A percentile compares a stretch with the other conserved stretches of the same genome.
phyloP scores from a whole-genome alignment of 2,888 invertebrate species.

The Synergus itoensis region DNA sequence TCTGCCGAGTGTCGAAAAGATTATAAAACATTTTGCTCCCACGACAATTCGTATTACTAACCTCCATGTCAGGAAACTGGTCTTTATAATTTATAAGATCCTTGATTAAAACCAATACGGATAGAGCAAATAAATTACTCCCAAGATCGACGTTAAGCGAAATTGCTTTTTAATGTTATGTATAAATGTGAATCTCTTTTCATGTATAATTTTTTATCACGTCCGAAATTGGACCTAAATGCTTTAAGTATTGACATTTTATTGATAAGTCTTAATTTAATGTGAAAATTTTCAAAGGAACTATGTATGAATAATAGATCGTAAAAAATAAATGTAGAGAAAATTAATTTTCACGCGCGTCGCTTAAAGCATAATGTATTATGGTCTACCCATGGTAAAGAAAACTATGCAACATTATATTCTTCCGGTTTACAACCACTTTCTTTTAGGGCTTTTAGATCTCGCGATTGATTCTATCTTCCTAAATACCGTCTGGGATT shows the following conservation, averaged over 20 bases:
- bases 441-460: not conserved
- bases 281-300: not conserved
- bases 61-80: constrained; percentile 25
- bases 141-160: not conserved
- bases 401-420: constrained; percentile 8
- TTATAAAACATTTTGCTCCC: constrained; percentile 35
- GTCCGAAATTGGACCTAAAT: no score
- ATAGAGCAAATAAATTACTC: not conserved
- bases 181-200: no score
- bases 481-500: not conserved
- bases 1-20: constrained; percentile 38
- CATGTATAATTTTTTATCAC: no score
- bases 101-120: not conserved
- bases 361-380: constrained; percentile 11
- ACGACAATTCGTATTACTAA: constrained; percentile 38
- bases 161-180: not conserved
- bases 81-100: constrained; percentile 11
- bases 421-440: constrained; percentile 22
- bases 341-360: constrained; percentile 8
- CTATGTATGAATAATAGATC: not conserved
- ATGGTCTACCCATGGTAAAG: not conserved
- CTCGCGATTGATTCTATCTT: not conserved
- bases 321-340: not conserved
- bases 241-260: no score
- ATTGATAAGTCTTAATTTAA: no score